These are phyloP conservation scores for Hucho hucho DNA, from an alignment of 2,113 vertebrate genomes.

Conservation along the genomic window DNA sequence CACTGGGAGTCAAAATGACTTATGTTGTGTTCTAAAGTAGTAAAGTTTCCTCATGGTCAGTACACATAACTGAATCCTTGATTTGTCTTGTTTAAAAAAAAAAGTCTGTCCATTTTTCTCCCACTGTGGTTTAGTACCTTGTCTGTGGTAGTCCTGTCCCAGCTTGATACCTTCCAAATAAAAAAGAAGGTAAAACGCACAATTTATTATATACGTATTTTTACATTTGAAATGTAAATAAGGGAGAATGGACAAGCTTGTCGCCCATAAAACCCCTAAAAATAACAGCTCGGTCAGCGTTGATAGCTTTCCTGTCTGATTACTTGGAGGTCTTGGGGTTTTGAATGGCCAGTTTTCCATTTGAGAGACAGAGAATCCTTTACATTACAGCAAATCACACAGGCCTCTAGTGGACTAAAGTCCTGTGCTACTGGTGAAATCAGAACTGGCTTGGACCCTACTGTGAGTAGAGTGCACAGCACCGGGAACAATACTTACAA, in stretches of 20 bases:
- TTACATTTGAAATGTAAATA: conserved; percentile 34
- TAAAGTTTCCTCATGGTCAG: conserved; percentile 16
- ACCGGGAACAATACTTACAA: conserved; percentile 6
- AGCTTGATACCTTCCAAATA: conserved; percentile 14
- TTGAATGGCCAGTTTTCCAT: conserved; percentile 19
- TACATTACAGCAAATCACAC: conserved; percentile 7
- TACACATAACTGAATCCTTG: conserved; percentile 18
- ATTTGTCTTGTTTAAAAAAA: conserved; percentile 20
- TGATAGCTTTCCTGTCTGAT: conserved; percentile 15
- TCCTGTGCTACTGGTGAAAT: not conserved
- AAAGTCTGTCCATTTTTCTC: conserved; percentile 29
- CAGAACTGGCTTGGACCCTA: not conserved
- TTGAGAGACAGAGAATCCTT: conserved; percentile 11
- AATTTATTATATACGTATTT: conserved; percentile 38
- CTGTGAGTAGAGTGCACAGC: not conserved
- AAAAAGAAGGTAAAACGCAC: conserved; percentile 13
- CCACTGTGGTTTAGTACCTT: conserved; percentile 27
- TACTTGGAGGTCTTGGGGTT: conserved; percentile 11
- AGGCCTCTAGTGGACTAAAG: conserved; percentile 10
- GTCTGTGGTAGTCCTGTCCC: conserved; percentile 17
- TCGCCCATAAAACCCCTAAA: conserved; percentile 14
- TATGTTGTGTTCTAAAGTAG: conserved; percentile 26
- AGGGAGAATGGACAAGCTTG: conserved; percentile 12
- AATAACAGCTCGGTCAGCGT: conserved; percentile 26
- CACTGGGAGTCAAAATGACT: conserved; percentile 24